A percentile compares a stretch with the other conserved stretches of the same genome.
Conservation (phyloP, 2,113 vertebrate species). For the Nycticorax nycticorax region DNA sequence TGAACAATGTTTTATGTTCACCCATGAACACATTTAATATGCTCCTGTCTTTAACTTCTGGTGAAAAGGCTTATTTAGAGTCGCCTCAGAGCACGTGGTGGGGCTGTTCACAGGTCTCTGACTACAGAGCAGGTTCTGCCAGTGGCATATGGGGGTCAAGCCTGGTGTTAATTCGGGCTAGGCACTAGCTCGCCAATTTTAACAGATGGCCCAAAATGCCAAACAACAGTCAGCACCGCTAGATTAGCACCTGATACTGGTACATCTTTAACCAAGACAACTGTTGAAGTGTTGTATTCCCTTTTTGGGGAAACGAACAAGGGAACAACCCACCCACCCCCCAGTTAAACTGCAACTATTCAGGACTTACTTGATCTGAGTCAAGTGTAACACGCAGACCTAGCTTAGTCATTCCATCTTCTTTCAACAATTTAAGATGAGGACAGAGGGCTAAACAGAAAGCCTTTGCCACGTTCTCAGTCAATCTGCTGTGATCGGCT, state of each 20-base stretch:
- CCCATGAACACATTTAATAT: neutral
- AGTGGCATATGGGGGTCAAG: accelerated
- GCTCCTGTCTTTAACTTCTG: neutral
- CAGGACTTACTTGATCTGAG: constrained; percentile 87
- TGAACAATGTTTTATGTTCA: accelerated
- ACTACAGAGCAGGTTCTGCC: neutral
- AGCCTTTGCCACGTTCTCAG: constrained; percentile 92
- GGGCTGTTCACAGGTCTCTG: neutral
- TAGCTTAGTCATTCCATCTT: constrained; percentile 96
- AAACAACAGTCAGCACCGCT: neutral
- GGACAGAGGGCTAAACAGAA: constrained; percentile 95
- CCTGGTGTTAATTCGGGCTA: neutral
- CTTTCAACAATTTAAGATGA: constrained; percentile 93
- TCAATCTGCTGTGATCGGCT: constrained; percentile 93
- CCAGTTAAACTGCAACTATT: neutral
- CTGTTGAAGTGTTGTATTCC: neutral
- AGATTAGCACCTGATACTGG: neutral
- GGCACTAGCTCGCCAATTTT: neutral
- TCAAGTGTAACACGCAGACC: constrained; percentile 93
- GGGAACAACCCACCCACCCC: neutral
- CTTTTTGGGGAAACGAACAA: neutral
- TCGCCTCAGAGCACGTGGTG: neutral
- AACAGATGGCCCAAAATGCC: neutral
- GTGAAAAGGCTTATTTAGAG: neutral
- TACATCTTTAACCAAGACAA: neutral